These are phyloP conservation scores for Onychomys leucogaster DNA, from an alignment of 2,797 vertebrate species.

Conservation along the genomic window DNA sequence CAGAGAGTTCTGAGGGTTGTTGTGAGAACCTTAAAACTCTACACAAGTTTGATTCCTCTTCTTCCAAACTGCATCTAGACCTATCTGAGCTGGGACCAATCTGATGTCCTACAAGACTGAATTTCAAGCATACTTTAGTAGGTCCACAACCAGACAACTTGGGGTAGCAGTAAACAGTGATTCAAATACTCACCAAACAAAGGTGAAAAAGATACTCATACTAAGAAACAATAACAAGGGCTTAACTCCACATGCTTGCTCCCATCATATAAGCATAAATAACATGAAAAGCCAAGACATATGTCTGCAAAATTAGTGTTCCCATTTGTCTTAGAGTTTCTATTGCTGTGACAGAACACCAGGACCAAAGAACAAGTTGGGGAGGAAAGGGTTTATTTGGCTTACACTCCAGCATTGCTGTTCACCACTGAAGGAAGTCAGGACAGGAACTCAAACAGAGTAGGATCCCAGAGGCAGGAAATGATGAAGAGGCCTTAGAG, in stretches of 20 bases:
- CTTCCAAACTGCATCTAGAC: not conserved
- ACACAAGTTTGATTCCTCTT: not conserved
- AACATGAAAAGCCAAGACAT: not conserved
- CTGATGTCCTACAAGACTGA: no score
- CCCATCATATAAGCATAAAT: not conserved
- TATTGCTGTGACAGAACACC: not conserved
- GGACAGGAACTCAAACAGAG: not conserved
- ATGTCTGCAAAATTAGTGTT: not conserved
- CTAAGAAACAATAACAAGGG: not conserved
- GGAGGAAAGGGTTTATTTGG: not conserved
- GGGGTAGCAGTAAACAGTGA: not conserved
- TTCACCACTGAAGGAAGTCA: not conserved
- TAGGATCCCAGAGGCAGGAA: not conserved
- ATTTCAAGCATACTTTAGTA: not conserved
- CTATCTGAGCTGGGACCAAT: not conserved
- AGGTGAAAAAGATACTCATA: not conserved
- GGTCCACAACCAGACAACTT: not conserved
- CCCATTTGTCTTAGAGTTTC: not conserved
- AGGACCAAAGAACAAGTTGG: not conserved
- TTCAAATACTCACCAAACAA: not conserved
- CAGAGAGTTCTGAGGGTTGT: not conserved
- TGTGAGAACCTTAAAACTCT: not conserved
- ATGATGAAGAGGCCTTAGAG: not conserved
- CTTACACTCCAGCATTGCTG: not conserved
- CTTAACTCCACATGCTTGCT: not conserved